phyloP scores from a whole-genome alignment of 2,797 vertebrate genomes.

The Cuculus canorus region DNA sequence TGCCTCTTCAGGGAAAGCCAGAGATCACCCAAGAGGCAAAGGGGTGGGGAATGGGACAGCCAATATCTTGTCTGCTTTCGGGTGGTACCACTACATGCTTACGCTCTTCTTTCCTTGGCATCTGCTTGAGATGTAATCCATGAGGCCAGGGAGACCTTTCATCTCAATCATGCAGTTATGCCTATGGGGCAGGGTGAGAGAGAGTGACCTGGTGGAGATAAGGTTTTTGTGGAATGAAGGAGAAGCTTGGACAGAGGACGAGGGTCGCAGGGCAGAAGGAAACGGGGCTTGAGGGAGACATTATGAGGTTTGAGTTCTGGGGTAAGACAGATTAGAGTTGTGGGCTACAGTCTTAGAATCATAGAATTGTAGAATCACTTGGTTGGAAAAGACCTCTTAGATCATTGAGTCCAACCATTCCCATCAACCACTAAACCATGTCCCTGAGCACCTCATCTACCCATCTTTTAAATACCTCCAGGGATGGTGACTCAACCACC shows the following conservation, averaged over 20 bases:
- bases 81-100: not conserved
- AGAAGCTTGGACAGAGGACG: not conserved
- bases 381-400: too few relatives aligned
- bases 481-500: too few relatives aligned
- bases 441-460: too few relatives aligned
- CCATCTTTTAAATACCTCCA: too few relatives aligned
- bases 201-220: not conserved
- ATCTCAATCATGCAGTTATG: not conserved
- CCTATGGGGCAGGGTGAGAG: not conserved
- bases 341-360: not conserved
- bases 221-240: not conserved
- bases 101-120: not conserved
- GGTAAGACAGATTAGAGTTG: not conserved
- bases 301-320: not conserved
- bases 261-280: not conserved
- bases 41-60: not conserved
- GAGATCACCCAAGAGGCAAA: not conserved
- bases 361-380: too few relatives aligned
- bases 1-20: not conserved
- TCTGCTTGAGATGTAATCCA: not conserved
- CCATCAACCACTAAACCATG: too few relatives aligned
- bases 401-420: too few relatives aligned
- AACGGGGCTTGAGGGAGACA: fast-evolving
- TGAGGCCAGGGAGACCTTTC: not conserved
- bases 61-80: not conserved